Conservation (phyloP, 2,797 vertebrate genomes). For the Acrossocheilus fasciatus region DNA sequence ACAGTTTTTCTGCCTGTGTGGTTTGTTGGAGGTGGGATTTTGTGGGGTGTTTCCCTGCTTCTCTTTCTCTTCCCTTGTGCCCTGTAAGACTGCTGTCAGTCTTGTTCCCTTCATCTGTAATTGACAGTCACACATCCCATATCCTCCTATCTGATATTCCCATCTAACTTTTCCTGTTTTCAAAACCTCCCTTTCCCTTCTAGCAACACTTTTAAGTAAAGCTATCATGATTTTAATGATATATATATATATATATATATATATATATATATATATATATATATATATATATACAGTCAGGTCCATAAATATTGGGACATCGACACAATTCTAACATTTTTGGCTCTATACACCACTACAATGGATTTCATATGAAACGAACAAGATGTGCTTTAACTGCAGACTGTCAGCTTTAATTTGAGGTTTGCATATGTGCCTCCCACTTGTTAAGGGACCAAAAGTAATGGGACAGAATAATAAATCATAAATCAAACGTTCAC, state of each 20-base stretch:
- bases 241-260: neutral
- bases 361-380: no score
- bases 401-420: no score
- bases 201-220: constrained; percentile 57
- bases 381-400: no score
- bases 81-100: constrained; percentile 77
- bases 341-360: no score
- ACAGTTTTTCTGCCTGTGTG: constrained; percentile 63
- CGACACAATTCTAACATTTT: no score
- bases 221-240: constrained; percentile 59
- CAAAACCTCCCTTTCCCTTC: constrained; percentile 63
- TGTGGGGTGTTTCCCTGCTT: constrained; percentile 85
- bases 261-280: no score
- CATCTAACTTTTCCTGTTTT: constrained; percentile 77
- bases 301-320: no score
- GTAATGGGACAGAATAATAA: no score
- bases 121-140: constrained; percentile 64
- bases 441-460: no score
- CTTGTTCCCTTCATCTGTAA: constrained; percentile 74
- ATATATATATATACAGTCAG: neutral
- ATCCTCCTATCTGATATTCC: constrained; percentile 69
- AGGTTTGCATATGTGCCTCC: no score
- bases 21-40: constrained; percentile 54
- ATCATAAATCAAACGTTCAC: constrained; percentile 12
- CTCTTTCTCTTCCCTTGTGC: constrained; percentile 88